phyloP scores from a whole-genome alignment of 2,797 vertebrate species.

The Babyrousa celebensis region DNA sequence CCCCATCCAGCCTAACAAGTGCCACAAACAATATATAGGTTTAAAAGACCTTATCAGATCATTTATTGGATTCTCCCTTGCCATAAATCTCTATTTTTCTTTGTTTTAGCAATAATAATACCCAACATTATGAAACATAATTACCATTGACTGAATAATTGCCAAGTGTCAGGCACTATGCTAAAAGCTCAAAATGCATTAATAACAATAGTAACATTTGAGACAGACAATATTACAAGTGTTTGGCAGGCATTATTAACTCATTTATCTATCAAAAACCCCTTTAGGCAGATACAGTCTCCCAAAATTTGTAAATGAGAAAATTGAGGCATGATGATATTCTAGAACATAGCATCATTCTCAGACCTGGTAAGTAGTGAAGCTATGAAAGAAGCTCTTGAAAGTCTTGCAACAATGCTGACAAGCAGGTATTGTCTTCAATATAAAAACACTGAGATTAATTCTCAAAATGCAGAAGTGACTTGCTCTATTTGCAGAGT shows the following conservation, averaged over 20 bases:
- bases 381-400: background rate
- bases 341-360: background rate
- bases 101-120: slow-evolving; percentile 52
- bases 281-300: background rate
- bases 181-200: background rate
- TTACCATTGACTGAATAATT: slow-evolving; percentile 14
- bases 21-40: background rate
- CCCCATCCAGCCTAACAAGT: fast-evolving
- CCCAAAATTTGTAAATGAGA: slow-evolving; percentile 14
- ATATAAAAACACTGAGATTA: background rate
- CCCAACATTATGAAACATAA: background rate
- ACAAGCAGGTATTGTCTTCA: background rate
- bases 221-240: background rate
- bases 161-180: background rate
- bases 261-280: slow-evolving; percentile 17
- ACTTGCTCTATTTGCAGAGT: background rate
- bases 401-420: background rate
- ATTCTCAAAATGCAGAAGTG: background rate
- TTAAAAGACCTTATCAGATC: background rate
- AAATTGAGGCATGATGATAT: background rate
- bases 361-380: background rate
- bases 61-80: background rate
- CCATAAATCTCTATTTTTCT: slow-evolving; percentile 48
- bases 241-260: background rate
- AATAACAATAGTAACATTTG: background rate